Evolutionary conservation across 23 tunicate species (phyloP).

Genomic region (Halocynthia roretzi): DNA sequence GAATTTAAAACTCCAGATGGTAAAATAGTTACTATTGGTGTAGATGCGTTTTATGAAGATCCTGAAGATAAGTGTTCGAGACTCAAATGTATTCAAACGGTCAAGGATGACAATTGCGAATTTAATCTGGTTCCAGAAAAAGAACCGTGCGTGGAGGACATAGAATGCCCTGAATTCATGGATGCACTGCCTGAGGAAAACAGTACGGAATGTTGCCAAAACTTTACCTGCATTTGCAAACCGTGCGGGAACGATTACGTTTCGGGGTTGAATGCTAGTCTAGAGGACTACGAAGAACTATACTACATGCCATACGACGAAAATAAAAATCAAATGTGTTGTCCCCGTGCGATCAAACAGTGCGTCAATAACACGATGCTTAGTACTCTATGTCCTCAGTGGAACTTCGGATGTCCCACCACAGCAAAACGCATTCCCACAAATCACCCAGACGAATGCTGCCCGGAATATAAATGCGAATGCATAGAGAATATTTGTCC

Average conservation of each 20-base stretch:
- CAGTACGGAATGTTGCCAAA: constrained; percentile 21
- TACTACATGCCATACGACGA: constrained; percentile 1
- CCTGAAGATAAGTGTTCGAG: not conserved
- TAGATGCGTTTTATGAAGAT: constrained; percentile 18
- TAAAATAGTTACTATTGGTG: constrained; percentile 1
- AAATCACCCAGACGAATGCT: constrained; percentile 19
- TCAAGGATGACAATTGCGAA: not conserved
- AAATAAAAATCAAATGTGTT: constrained; percentile 33
- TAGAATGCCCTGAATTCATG: constrained; percentile 20
- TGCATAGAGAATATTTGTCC: constrained; percentile 7
- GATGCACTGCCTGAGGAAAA: not conserved
- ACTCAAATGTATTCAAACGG: not conserved
- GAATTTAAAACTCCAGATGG: not conserved
- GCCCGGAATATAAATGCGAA: constrained; percentile 32
- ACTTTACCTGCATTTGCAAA: constrained; percentile 30
- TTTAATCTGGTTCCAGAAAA: not conserved
- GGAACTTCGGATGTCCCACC: constrained; percentile 26
- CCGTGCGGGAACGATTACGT: constrained; percentile 20
- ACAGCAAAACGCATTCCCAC: not conserved
- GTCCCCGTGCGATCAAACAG: constrained; percentile 4
- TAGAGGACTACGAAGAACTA: not conserved
- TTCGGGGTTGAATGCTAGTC: not conserved
- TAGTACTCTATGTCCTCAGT: constrained; percentile 16
- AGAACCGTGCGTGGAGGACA: constrained; percentile 7
- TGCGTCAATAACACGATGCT: constrained; percentile 23